Conservation (phyloP, 2,113 vertebrate genomes). For the Planiliza haematocheilus region DNA sequence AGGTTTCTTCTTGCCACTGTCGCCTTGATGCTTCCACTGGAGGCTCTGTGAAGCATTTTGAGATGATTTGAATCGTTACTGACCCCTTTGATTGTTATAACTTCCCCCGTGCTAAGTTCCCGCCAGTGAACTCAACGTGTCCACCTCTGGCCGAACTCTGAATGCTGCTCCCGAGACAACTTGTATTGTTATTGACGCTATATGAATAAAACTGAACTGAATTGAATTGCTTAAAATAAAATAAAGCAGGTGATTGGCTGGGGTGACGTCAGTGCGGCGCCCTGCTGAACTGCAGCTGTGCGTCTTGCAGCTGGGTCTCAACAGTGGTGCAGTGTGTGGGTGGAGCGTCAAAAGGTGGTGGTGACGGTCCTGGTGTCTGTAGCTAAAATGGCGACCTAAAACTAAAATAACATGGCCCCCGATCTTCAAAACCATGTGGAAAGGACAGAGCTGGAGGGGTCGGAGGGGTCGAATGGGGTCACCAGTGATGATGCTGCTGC, state of each 20-base stretch:
- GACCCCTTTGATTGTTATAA: background rate
- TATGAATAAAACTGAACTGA: too few relatives aligned
- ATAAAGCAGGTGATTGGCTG: conserved; percentile 48
- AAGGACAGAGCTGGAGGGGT: conserved; percentile 9
- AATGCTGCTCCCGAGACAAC: background rate
- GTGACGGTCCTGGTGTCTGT: background rate
- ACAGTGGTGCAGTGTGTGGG: conserved; percentile 60
- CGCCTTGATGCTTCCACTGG: too few relatives aligned
- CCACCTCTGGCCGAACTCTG: conserved; percentile 2
- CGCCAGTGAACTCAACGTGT: background rate
- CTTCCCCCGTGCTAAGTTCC: background rate
- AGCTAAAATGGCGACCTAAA: too few relatives aligned
- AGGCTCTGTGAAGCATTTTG: too few relatives aligned
- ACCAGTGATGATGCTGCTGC: background rate
- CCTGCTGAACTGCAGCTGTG: conserved; percentile 54
- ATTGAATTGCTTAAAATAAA: conserved; percentile 54
- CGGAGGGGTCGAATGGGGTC: background rate
- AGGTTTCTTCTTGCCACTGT: too few relatives aligned
- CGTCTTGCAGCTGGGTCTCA: conserved; percentile 35
- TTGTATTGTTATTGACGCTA: too few relatives aligned
- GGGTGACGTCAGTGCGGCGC: conserved; percentile 63
- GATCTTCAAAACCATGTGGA: background rate
- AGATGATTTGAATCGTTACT: too few relatives aligned
- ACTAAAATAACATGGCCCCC: conserved; percentile 33
- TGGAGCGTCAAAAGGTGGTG: background rate